A percentile compares a stretch with the other conserved stretches of the same genome.
Conservation (phyloP, 2,888 invertebrate genomes). For the Drosophila subquinaria region DNA sequence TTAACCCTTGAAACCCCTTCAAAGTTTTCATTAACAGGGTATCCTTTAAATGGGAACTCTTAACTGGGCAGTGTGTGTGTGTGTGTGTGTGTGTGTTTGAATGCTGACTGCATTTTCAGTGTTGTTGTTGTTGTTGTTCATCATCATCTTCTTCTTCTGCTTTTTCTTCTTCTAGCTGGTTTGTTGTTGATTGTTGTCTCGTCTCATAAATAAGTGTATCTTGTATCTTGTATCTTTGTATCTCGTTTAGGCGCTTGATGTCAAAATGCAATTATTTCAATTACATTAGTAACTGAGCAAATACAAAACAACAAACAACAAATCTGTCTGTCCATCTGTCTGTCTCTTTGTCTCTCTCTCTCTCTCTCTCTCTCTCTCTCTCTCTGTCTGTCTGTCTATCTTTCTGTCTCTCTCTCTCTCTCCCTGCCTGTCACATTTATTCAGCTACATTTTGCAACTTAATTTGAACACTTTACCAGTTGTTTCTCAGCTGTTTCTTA, state of each 20-base stretch:
- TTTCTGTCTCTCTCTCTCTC: neutral
- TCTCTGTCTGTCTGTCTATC: neutral
- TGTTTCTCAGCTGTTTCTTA: slow-evolving; percentile 13
- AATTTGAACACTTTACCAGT: slow-evolving; percentile 47
- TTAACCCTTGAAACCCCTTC: too few species aligned
- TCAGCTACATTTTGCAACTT: slow-evolving; percentile 39
- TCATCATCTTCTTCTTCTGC: neutral
- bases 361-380: neutral
- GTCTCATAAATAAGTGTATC: slow-evolving; percentile 67
- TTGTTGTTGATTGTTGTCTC: slow-evolving; percentile 27
- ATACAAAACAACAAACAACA: slow-evolving; percentile 44
- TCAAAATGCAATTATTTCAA: slow-evolving; percentile 77
- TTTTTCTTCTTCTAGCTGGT: neutral
- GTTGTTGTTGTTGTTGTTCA: slow-evolving; percentile 13
- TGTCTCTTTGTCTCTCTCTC: neutral
- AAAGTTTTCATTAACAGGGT: slow-evolving; percentile 3
- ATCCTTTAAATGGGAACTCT: neutral
- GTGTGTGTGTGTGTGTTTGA: neutral
- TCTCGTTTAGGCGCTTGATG: slow-evolving; percentile 51
- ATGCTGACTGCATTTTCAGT: slow-evolving; percentile 12
- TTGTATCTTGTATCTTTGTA: slow-evolving; percentile 48
- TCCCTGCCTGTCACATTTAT: slow-evolving; percentile 1
- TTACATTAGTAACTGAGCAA: slow-evolving; percentile 69
- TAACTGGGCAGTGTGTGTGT: neutral
- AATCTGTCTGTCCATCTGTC: neutral